Evolutionary conservation across 2,888 invertebrate species (phyloP), one percentile per base, ranked within the genome.

Genomic region (Myopa tessellatipennis): DNA sequence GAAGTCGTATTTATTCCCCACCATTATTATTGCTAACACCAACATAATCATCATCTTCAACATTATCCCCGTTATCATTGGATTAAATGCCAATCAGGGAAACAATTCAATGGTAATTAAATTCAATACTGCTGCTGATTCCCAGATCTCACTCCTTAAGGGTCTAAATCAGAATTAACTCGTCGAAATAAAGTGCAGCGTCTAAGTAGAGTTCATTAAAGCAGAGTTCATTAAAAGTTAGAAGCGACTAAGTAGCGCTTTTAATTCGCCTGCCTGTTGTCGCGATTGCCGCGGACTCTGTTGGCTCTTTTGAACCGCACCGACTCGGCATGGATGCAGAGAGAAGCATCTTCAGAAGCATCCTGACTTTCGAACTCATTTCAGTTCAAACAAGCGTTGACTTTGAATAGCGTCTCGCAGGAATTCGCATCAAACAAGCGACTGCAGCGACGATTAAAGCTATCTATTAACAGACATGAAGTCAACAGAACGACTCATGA

Each of bases 401-500:
- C 61, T 73, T 70, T 8, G 61, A 73, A 40, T 55, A 61, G 61
- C 34, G 45, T 61, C 61, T 60, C 73, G 45, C 40, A 63, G 73
- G 73, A 61, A 73, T 61, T 60, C 61, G 45, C 73, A 61, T 61
- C 61, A 61, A 73, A 40, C 40, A 45, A 26, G 61, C 61, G 38
- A 55, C 8, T 34, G 10, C 8, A 50, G 45, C n/a, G n/a, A 70
- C 61, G 45, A 61, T 73, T 61, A 40, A 18, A 71, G 38, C 71
- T 71, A 58, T 61, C 71, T 52, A n/a, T n/a, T n/a, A 65, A 71
- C 1, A 69, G 40, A 60, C 52, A 76, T 36, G 63, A 71, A 71
- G 38, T 65, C 34, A 76, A 76, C 52, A 70, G 60, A 74, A 75
- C 58, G 16, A 45, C 68, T 52, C n/a, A 70, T 12, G 14, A 65